phyloP scores from a whole-genome alignment of 1,140 invertebrate species.

The Diorhabda carinulata region DNA sequence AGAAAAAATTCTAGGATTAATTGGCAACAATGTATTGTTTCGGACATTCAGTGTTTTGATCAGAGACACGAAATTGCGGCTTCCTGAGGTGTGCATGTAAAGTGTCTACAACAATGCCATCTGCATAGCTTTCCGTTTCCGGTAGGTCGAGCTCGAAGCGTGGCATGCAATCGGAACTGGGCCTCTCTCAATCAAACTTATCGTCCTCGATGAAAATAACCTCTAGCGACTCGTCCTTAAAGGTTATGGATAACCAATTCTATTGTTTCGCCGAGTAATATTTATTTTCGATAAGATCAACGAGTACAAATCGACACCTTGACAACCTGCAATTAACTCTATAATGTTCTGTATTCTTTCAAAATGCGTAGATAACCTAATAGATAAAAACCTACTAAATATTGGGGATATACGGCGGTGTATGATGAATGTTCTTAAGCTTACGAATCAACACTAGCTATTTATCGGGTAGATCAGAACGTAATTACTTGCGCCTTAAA shows the following conservation, averaged over 20 bases:
- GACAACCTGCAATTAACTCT: constrained; percentile 47
- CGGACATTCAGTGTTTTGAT: constrained; percentile 1
- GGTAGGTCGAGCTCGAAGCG: constrained; percentile 24
- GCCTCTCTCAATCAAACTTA: constrained; percentile 47
- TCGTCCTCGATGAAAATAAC: constrained; percentile 32
- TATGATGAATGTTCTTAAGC: constrained; percentile 33
- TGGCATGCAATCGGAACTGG: constrained; percentile 47
- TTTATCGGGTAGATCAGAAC: background rate
- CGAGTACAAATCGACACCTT: constrained; percentile 49
- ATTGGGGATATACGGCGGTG: constrained; percentile 26
- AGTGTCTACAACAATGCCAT: constrained; percentile 46
- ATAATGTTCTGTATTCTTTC: constrained; percentile 48
- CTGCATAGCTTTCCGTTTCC: constrained; percentile 48
- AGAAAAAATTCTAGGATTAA: background rate
- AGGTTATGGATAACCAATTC: constrained; percentile 36
- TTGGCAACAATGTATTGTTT: background rate
- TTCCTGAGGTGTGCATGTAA: constrained; percentile 45
- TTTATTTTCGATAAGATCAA: constrained; percentile 49
- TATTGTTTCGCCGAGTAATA: constrained; percentile 45
- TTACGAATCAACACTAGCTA: background rate
- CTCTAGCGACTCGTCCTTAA: constrained; percentile 30
- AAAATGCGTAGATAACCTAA: constrained; percentile 38
- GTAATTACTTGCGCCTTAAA: background rate
- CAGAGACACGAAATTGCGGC: constrained; percentile 32
- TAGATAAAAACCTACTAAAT: constrained; percentile 38